Evolutionary conservation across 2,113 vertebrate species (phyloP), one percentile per base, ranked within the genome.

Genomic region (Monopterus albus): DNA sequence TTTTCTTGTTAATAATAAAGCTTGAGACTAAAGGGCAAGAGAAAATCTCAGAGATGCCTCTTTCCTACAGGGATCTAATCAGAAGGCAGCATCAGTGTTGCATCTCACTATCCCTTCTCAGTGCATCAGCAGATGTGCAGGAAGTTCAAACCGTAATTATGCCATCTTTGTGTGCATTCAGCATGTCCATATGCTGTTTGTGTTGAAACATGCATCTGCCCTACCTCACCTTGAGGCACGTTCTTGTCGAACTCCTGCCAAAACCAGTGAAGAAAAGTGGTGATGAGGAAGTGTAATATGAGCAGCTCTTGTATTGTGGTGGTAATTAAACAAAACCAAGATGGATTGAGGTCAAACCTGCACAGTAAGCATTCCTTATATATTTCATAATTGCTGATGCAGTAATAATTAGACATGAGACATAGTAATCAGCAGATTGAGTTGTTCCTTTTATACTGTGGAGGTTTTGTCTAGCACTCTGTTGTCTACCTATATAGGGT

Each of bases 351-450:
- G 74, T 88, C 72, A 70, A 87, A 91, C 86, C 88, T 87, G 86
- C 40, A 64, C 62, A 57, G 51, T 25, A 28, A 66, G 68, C 70
- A 78, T 67, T 83, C 52, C 77, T 72, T 52, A 70, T 77, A 58
- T 59, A 59, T 35, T 81, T 79, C 55, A 69, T 84, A 79, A 84
- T 75, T 87, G 85, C 83, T 88, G 89, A 91, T 90, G 87, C 79
- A 78, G 89, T 65, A 86, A 91, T 91, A 87, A 93, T 92, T 91
- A 89, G 73, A 91, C 86, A 86, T 66, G 74, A 79, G 71, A 65
- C 57, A 43, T 61, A 62, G 46, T 65, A 78, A 84, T 86, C 75
- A 74, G 80, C 75, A 53, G 64, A 87, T 79, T 73, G 47, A 72
- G 56, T 78, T 81, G 78, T 67, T 46, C 51, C 31, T 52, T 62